These are phyloP conservation scores for Sesia bembeciformis DNA, from an alignment of 2,888 invertebrate genomes.

Conservation along the genomic window DNA sequence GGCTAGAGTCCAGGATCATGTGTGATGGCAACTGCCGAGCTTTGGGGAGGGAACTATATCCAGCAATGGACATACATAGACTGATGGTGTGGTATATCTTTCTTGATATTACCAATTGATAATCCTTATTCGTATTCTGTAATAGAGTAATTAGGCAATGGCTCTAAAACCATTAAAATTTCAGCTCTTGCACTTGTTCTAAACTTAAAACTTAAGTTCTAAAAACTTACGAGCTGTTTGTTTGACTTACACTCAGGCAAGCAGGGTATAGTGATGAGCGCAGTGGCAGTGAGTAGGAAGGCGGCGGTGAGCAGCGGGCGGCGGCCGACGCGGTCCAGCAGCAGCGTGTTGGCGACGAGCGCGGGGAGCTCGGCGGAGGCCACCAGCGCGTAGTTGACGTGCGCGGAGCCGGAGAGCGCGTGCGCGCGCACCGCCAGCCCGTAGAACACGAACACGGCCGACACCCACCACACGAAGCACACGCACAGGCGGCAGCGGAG, in stretches of 20 bases:
- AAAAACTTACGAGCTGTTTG: too few relatives aligned
- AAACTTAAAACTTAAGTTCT: too few relatives aligned
- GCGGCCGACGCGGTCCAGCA: conserved; percentile 53
- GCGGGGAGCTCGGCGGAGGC: conserved; percentile 58
- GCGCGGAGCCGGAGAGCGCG: conserved; percentile 44
- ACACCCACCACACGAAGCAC: conserved; percentile 61
- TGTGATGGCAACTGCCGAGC: neutral
- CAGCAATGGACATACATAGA: neutral
- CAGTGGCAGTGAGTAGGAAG: conserved; percentile 43
- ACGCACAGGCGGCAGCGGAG: conserved; percentile 51
- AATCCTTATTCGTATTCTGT: too few relatives aligned
- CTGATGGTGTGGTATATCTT: neutral
- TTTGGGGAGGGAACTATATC: neutral
- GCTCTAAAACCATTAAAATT: too few relatives aligned
- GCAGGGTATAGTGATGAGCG: conserved; percentile 42
- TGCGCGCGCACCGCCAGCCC: conserved; percentile 58
- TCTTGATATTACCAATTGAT: too few relatives aligned
- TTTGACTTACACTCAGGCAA: conserved; percentile 31
- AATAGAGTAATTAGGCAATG: too few relatives aligned
- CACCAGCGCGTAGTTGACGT: conserved; percentile 53
- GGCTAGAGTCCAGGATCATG: neutral
- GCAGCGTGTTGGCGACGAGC: conserved; percentile 48
- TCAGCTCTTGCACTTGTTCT: too few relatives aligned
- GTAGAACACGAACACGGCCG: conserved; percentile 64
- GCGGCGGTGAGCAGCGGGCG: conserved; percentile 54